Conservation (phyloP, 2,888 invertebrate species). For the Mesorhabditis belari region DNA sequence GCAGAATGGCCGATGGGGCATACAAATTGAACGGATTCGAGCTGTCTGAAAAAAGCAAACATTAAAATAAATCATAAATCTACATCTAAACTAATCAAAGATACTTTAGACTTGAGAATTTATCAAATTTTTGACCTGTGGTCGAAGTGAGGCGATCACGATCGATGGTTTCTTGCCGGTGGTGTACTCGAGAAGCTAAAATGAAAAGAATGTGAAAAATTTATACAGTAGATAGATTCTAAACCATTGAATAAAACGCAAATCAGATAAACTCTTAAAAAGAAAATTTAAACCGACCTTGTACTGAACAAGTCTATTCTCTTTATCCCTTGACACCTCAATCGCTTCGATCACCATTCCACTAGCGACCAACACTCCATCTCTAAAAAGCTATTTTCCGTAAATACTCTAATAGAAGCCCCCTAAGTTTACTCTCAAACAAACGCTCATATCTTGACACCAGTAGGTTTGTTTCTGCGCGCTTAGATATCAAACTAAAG, state of each 20-base stretch:
- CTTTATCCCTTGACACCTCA: constrained; percentile 15
- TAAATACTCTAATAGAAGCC: neutral
- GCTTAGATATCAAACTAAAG: no score
- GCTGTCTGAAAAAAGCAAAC: neutral
- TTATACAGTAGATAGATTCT: no score
- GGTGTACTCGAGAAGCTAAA: constrained; percentile 22
- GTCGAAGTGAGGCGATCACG: constrained; percentile 17
- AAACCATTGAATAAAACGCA: no score
- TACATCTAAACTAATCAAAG: neutral
- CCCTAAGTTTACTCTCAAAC: no score
- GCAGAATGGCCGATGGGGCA: constrained; percentile 43
- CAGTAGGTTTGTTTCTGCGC: no score
- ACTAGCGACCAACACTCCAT: constrained; percentile 23
- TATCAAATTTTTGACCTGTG: no score
- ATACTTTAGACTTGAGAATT: constrained; percentile 10
- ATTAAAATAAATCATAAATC: neutral
- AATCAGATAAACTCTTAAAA: no score
- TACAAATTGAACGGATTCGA: constrained; percentile 38
- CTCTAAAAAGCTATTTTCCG: neutral
- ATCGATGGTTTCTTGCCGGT: constrained; percentile 26
- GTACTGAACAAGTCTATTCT: constrained; percentile 10
- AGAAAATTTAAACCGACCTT: no score
- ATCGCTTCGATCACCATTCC: constrained; percentile 38
- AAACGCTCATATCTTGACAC: no score
- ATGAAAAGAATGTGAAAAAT: no score